Conservation (phyloP, 1,140 invertebrate genomes). For the Elymnias hypermnestra region DNA sequence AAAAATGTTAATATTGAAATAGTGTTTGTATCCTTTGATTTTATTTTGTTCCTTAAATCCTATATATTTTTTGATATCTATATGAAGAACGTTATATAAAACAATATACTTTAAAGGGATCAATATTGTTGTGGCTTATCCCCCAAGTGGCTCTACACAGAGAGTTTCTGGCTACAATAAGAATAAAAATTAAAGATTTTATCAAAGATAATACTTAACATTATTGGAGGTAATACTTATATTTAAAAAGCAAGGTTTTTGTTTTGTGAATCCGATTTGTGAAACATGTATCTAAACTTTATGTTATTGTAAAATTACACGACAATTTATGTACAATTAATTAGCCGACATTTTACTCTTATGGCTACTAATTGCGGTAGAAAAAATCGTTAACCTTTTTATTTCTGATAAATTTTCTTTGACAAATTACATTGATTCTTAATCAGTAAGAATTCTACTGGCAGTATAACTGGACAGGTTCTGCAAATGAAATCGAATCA, state of each 20-base stretch:
- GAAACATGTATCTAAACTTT: constrained; percentile 28
- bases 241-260: constrained; percentile 53
- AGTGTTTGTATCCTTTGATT: too few species aligned
- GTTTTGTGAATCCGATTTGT: constrained; percentile 61
- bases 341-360: constrained; percentile 15
- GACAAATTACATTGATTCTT: too few species aligned
- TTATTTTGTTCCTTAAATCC: too few species aligned
- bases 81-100: too few species aligned
- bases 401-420: too few species aligned
- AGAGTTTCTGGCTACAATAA: constrained; percentile 28
- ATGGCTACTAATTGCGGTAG: constrained; percentile 1
- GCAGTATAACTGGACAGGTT: constrained; percentile 26
- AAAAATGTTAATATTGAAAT: too few species aligned
- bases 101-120: too few species aligned
- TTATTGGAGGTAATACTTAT: constrained; percentile 70
- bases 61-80: too few species aligned
- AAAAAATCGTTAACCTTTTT: not conserved
- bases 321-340: constrained; percentile 23
- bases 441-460: constrained; percentile 15
- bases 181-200: constrained; percentile 58
- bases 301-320: constrained; percentile 7
- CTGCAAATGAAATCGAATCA: constrained; percentile 14
- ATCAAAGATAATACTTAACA: constrained; percentile 69
- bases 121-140: too few species aligned
- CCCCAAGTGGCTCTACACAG: constrained; percentile 17